These are phyloP conservation scores for Corythoichthys intestinalis DNA, from an alignment of 2,113 vertebrate genomes.

Conservation along the genomic window DNA sequence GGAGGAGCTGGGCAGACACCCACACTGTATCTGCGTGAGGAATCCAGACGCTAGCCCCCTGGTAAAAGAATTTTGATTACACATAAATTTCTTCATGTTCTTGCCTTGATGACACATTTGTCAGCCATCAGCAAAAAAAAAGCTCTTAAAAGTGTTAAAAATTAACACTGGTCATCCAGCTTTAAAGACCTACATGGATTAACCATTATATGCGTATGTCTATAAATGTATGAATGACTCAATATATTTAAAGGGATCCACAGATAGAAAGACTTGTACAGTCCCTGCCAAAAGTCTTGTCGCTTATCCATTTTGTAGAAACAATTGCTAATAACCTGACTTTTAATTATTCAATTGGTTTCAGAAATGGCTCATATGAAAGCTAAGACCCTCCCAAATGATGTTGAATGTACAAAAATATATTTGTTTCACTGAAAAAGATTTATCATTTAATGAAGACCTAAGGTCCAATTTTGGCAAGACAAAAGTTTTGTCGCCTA, in stretches of 20 bases:
- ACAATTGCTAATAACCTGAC: no score
- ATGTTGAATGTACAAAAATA: no score
- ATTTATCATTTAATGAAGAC: no score
- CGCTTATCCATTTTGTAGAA: no score
- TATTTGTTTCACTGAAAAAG: no score
- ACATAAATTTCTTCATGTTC: slow-evolving; percentile 11
- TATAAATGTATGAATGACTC: neutral
- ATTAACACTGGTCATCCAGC: slow-evolving; percentile 70
- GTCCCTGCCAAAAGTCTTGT: no score
- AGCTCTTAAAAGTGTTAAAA: slow-evolving; percentile 68
- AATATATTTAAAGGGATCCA: neutral
- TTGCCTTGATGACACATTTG: slow-evolving; percentile 46
- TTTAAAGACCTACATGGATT: slow-evolving; percentile 25
- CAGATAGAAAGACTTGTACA: no score
- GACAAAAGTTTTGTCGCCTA: no score
- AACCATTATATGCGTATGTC: slow-evolving; percentile 34
- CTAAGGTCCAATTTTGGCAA: no score
- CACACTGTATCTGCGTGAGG: slow-evolving; percentile 72
- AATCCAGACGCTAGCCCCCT: slow-evolving; percentile 78
- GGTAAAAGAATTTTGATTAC: slow-evolving; percentile 10
- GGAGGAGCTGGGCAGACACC: slow-evolving; percentile 67
- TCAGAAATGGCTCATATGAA: no score
- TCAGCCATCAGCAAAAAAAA: slow-evolving; percentile 76
- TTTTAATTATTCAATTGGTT: no score
- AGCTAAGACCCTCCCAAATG: no score